Conservation (phyloP, 2,797 vertebrate genomes). For the Scyliorhinus canicula region DNA sequence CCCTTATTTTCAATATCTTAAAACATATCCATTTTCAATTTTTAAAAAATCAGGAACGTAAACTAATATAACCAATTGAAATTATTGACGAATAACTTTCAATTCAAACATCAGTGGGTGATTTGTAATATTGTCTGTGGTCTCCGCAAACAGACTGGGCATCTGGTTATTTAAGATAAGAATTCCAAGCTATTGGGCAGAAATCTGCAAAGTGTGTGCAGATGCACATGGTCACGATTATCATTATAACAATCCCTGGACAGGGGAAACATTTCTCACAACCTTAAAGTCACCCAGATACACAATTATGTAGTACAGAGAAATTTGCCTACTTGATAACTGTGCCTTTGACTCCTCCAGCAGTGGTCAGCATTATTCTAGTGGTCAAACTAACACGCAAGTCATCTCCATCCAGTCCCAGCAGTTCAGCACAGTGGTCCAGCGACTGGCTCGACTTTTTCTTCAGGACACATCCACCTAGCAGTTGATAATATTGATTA, state of each 20-base stretch:
- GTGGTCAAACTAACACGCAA: constrained; percentile 82
- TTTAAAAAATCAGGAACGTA: neutral
- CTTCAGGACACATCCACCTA: constrained; percentile 84
- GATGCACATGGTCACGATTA: neutral
- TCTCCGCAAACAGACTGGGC: neutral
- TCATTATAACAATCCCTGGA: neutral
- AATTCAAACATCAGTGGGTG: neutral
- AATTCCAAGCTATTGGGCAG: neutral
- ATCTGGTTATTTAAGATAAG: neutral
- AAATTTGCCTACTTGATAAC: constrained; percentile 82
- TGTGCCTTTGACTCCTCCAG: constrained; percentile 91
- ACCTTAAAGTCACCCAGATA: neutral
- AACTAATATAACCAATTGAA: neutral
- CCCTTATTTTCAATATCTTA: neutral
- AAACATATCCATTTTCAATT: neutral
- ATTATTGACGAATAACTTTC: neutral
- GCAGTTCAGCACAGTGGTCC: constrained; percentile 75
- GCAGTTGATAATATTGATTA: neutral
- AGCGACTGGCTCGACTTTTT: constrained; percentile 71
- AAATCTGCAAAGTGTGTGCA: neutral
- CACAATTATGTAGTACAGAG: neutral
- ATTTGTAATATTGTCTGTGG: neutral
- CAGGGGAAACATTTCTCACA: neutral
- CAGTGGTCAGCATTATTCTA: constrained; percentile 89
- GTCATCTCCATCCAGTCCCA: constrained; percentile 83